A percentile compares a stretch with the other conserved stretches of the same genome.
These are phyloP conservation scores for Gymnopithys bicolor DNA, from an alignment of 2,797 vertebrate species.

Conservation along the genomic window DNA sequence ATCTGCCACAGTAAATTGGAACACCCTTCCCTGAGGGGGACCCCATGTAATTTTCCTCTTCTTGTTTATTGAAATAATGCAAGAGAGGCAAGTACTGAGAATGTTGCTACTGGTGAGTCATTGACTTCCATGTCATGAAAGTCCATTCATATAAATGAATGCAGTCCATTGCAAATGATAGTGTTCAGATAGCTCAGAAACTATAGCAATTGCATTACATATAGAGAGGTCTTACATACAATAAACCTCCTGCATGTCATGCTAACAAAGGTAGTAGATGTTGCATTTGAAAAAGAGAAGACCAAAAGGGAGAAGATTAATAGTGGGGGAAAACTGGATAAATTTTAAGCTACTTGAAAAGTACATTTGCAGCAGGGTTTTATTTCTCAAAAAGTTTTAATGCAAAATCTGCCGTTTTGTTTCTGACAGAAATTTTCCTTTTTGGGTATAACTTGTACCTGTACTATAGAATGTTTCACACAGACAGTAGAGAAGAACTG, in stretches of 20 bases:
- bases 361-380: not conserved
- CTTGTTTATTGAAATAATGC: not conserved
- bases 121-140: not conserved
- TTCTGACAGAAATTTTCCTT: not conserved
- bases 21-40: not conserved
- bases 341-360: conserved; percentile 31
- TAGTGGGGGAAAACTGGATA: not conserved
- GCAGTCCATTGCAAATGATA: not conserved
- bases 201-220: not conserved
- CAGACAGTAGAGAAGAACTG: not conserved
- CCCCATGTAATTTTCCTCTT: not conserved
- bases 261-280: conserved; percentile 35
- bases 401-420: not conserved
- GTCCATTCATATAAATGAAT: not conserved
- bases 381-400: not conserved
- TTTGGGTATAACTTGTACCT: not conserved
- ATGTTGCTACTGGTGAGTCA: not conserved
- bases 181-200: not conserved
- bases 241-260: not conserved
- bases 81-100: not conserved
- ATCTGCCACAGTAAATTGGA: not conserved
- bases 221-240: not conserved
- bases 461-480: not conserved
- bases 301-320: conserved; percentile 7
- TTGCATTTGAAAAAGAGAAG: conserved; percentile 4